A percentile compares a stretch with the other conserved stretches of the same genome.
Conservation (phyloP, 2,888 invertebrate genomes). For the Acronicta psi region DNA sequence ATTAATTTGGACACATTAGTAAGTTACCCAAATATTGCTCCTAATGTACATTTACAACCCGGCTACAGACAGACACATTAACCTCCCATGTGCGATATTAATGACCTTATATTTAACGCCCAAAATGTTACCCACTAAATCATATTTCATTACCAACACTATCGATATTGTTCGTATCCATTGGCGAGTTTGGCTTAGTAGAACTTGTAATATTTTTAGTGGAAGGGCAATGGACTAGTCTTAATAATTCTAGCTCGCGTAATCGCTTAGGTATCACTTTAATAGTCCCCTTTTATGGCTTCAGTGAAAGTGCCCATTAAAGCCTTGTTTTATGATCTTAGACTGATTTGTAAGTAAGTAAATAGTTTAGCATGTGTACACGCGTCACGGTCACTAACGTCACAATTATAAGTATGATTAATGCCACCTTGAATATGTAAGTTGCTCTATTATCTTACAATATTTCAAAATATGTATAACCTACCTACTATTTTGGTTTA, state of each 20-base stretch:
- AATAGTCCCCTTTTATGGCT: conserved; percentile 65
- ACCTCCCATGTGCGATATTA: conserved; percentile 64
- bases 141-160: conserved; percentile 2
- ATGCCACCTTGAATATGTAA: too few relatives aligned
- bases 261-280: conserved; percentile 38
- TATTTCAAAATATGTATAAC: too few relatives aligned
- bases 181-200: conserved; percentile 23
- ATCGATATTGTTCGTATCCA: conserved; percentile 35
- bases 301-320: conserved; percentile 73
- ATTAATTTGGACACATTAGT: conserved; percentile 21
- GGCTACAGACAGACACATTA: conserved; percentile 59
- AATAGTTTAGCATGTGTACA: conserved; percentile 43
- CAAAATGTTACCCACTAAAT: conserved; percentile 43
- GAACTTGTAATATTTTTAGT: neutral
- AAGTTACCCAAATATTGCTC: conserved; percentile 43
- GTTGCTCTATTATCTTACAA: too few relatives aligned
- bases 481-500: too few relatives aligned
- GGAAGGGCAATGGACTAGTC: conserved; percentile 30
- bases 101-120: conserved; percentile 65
- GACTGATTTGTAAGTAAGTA: conserved; percentile 56
- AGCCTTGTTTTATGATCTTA: conserved; percentile 68
- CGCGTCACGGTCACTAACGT: conserved; percentile 20
- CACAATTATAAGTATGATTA: conserved; percentile 2
- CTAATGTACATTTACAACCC: conserved; percentile 59
- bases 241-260: conserved; percentile 23